A percentile compares a stretch with the other conserved stretches of the same genome.
Conservation (phyloP, 2,888 invertebrate species). For the Halocaridina rubra region DNA sequence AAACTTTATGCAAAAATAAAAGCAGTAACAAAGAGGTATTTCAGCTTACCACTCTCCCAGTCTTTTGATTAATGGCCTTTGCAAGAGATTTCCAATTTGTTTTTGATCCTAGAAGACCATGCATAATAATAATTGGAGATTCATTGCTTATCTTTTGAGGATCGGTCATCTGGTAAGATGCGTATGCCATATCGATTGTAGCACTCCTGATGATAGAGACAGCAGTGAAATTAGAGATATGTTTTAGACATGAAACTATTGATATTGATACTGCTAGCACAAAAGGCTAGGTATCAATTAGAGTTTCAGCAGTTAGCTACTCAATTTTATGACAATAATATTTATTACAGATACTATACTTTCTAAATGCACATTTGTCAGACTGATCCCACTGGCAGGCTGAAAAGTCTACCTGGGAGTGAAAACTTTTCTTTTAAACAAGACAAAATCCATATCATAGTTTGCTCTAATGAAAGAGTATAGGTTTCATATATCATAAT, state of each 20-base stretch:
- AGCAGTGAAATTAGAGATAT: too few relatives aligned
- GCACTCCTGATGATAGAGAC: background rate
- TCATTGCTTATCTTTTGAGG: background rate
- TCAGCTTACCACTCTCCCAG: constrained; percentile 74
- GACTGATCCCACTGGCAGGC: too few relatives aligned
- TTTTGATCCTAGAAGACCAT: constrained; percentile 89
- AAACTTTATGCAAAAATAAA: background rate
- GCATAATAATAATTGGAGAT: constrained; percentile 82
- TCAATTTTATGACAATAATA: background rate
- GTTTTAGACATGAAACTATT: too few relatives aligned
- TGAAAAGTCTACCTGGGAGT: too few relatives aligned
- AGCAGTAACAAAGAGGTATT: background rate
- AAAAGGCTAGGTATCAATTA: background rate
- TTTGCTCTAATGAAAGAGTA: too few relatives aligned
- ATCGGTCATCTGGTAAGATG: background rate
- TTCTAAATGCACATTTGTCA: background rate
- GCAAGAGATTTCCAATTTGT: constrained; percentile 87
- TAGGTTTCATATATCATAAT: too few relatives aligned
- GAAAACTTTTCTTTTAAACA: too few relatives aligned
- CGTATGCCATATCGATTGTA: constrained; percentile 38
- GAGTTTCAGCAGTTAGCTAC: background rate
- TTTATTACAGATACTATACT: background rate
- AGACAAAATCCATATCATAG: too few relatives aligned
- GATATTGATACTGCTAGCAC: too few relatives aligned
- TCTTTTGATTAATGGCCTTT: constrained; percentile 77